Evolutionary conservation across 2,888 invertebrate genomes (phyloP), one percentile per base, ranked within the genome.

Genomic region (Leptopilina drosophilae): DNA sequence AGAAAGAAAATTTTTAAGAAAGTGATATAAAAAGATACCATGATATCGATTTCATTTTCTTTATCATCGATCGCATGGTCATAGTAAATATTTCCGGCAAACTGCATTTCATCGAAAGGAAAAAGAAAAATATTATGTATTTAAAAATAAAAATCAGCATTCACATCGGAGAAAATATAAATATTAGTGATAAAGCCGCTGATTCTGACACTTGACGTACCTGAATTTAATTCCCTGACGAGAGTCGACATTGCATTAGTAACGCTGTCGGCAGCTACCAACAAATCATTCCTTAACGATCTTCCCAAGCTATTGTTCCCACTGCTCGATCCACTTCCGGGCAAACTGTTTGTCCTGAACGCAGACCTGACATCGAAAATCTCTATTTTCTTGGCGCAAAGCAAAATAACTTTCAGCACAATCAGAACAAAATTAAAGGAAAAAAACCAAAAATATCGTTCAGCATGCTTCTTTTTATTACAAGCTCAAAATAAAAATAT

Each of bases 171-270:
- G 46, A 64, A 40, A 15, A 14, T 49, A 12, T 49, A 49, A 49
- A 20, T 64, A 15, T 40, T 73, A 7, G n/a, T 33, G 26, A n/a
- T 33, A 33, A 56, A 56, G 56, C 33, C 73, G 73, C 73, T 56
- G 15, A n/a, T 75, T 20, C 12, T 42, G 15, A 49, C 15, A n/a
- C 64, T 64, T 33, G 64, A 90, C 94, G 93, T 93, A 96, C 96
- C 97, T 93, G 97, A 97, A 93, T 98, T 98, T 78, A 99, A 94
- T 93, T 99, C 99, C 92, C 97, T 95, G 87, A 99, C 99, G 87
- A 99, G 94, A 42, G 98, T 97, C 56, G 98, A 98, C 98, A 99
- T 99, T 82, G 99, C 99, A 92, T 97, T 97, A 82, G 99, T 98
- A 86, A 99, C 98, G 46, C 98, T 98, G 93, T 99, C 99, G 66